Percentiles rank a stretch among this genome's conserved stretches.
phyloP scores from a whole-genome alignment of 2,113 vertebrate species.

The Megatriorchis doriae region DNA sequence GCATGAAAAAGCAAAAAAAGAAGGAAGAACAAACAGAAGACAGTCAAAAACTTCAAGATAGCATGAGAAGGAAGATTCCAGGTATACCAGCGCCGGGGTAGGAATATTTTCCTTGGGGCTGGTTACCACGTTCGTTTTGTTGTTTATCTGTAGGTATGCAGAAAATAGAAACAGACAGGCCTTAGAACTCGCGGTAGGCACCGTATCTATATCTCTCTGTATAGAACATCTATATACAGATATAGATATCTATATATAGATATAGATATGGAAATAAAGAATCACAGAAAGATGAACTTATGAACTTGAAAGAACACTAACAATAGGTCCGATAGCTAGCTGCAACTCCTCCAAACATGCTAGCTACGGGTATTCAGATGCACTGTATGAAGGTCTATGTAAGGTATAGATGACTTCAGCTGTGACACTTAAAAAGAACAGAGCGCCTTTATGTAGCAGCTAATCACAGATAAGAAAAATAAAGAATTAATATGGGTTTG shows the following conservation, averaged over 20 bases:
- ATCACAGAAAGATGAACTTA: conserved; percentile 44
- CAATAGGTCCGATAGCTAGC: neutral
- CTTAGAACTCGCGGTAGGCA: conserved; percentile 66
- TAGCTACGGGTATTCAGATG: neutral
- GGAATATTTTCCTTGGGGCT: conserved; percentile 93
- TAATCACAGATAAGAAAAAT: neutral
- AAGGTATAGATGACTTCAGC: neutral
- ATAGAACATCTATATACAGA: conserved; percentile 54
- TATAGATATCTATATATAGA: conserved; percentile 47
- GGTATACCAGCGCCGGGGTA: conserved; percentile 96
- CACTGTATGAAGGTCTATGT: neutral
- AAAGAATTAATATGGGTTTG: neutral
- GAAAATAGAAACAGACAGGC: conserved; percentile 83
- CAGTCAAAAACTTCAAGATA: conserved; percentile 70
- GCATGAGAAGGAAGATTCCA: conserved; percentile 73
- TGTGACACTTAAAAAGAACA: neutral
- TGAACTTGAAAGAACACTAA: neutral
- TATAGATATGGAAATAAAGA: conserved; percentile 67
- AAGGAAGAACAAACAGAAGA: conserved; percentile 61
- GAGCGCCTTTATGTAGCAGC: neutral
- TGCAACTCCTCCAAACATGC: neutral
- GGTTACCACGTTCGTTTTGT: conserved; percentile 96
- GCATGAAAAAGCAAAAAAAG: conserved; percentile 38
- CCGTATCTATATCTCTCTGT: conserved; percentile 57
- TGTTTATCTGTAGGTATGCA: conserved; percentile 95